Evolutionary conservation across 2,888 invertebrate species (phyloP).

Genomic region (Hololepta plana): DNA sequence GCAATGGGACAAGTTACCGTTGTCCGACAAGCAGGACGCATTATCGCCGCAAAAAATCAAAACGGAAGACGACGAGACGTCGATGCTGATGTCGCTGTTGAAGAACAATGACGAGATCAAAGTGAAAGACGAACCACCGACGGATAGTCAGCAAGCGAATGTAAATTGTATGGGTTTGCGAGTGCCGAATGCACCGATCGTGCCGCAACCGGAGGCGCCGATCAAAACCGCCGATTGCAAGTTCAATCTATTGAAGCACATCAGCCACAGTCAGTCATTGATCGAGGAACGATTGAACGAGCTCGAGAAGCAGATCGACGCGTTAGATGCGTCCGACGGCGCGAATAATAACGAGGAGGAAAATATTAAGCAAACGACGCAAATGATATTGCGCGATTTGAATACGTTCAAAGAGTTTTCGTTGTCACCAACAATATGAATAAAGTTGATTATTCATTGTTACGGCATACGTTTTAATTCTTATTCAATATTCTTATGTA

Average conservation of each 20-base stretch:
- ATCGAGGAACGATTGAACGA: slow-evolving; percentile 53
- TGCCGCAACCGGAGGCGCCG: slow-evolving; percentile 66
- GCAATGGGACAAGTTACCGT: slow-evolving; percentile 48
- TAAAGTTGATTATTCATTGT: too few species aligned
- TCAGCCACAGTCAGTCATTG: slow-evolving; percentile 54
- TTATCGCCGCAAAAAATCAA: slow-evolving; percentile 5
- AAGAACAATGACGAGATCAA: slow-evolving; percentile 14
- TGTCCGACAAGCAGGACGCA: slow-evolving; percentile 22
- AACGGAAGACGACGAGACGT: slow-evolving; percentile 12
- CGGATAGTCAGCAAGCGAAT: too few species aligned
- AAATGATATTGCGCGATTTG: slow-evolving; percentile 56
- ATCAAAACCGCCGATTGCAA: slow-evolving; percentile 66
- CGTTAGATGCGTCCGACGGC: slow-evolving; percentile 31
- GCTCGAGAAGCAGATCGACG: slow-evolving; percentile 58
- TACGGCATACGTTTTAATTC: too few species aligned
- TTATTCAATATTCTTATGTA: too few species aligned
- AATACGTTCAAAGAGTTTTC: slow-evolving; percentile 34
- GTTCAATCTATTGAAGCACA: slow-evolving; percentile 55
- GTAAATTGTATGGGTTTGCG: slow-evolving; percentile 13
- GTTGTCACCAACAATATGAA: too few species aligned
- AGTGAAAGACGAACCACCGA: slow-evolving; percentile 10
- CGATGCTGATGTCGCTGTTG: slow-evolving; percentile 20
- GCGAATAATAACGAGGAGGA: slow-evolving; percentile 40
- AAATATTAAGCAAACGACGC: slow-evolving; percentile 52
- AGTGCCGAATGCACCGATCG: slow-evolving; percentile 18